Evolutionary conservation across 35 echinoderm and acorn worm genomes (phyloP).

Genomic region (Acanthaster planci): DNA sequence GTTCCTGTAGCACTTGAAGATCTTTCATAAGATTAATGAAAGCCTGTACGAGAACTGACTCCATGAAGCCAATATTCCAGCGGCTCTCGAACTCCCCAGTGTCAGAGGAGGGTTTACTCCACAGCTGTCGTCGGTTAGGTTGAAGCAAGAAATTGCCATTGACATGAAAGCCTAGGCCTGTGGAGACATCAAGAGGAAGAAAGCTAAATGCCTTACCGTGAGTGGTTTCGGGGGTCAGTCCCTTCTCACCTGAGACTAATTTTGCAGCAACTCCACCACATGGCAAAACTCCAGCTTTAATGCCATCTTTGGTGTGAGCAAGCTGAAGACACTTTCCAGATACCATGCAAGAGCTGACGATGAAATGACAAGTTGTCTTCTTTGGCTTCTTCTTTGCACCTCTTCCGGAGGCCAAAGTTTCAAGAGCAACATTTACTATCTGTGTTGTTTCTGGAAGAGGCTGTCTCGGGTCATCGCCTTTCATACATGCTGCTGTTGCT

Average conservation of each 20-base stretch:
- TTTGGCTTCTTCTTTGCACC: neutral
- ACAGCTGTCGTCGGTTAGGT: slow-evolving; percentile 44
- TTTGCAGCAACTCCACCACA: slow-evolving; percentile 67
- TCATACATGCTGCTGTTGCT: neutral
- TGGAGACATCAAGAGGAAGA: slow-evolving; percentile 28
- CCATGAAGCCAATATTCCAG: slow-evolving; percentile 58
- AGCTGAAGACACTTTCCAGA: slow-evolving; percentile 1
- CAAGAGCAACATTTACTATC: neutral
- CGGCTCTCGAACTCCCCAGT: slow-evolving; percentile 27
- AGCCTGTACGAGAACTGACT: slow-evolving; percentile 43
- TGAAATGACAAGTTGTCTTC: slow-evolving; percentile 15
- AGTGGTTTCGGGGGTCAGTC: neutral
- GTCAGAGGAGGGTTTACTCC: slow-evolving; percentile 20
- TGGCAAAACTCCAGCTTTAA: slow-evolving; percentile 45
- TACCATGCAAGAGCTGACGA: slow-evolving; percentile 37
- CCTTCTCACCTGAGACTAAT: neutral
- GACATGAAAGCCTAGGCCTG: slow-evolving; percentile 55
- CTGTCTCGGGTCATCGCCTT: neutral
- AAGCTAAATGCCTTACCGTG: slow-evolving; percentile 31
- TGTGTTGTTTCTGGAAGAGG: neutral
- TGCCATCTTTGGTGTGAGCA: neutral
- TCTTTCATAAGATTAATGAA: slow-evolving; percentile 40
- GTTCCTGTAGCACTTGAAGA: neutral
- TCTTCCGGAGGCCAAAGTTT: neutral
- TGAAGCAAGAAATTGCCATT: slow-evolving; percentile 60